Evolutionary conservation across 1,140 invertebrate genomes (phyloP), one percentile per base, ranked within the genome.

Genomic region (Ganaspis sp.): DNA sequence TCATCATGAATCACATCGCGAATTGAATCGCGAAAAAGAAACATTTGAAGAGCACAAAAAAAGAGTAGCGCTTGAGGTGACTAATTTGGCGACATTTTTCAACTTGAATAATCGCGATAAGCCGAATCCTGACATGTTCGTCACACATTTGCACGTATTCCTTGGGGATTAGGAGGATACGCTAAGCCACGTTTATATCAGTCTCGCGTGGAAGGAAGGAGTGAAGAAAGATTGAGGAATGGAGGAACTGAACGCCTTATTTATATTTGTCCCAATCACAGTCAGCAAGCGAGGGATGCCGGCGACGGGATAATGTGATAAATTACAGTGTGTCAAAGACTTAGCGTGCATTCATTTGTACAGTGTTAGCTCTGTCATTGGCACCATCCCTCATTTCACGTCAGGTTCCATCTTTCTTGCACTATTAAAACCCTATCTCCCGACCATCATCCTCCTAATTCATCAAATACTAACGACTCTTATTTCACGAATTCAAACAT

Each of bases 311-410:
- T 76, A 78, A 81, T 77, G 84, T 90, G 89, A 90, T 87, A 90
- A 90, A 90, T 89, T 87, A 83, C 81, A 81, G 70, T 77, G 73
- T 81, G 87, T 90, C 89, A 89, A 87, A 88, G 83, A 84, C 83
- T 86, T 74, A 77, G 80, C 85, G 81, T 86, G 87, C 88, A 88
- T 89, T 89, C 89, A 90, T 90, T 90, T 89, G 87, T 88, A 89
- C 75, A 77, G 82, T 85, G 87, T 89, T 89, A 89, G 80, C 83
- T 83, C 86, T 89, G 88, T 89, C 88, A 86, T 88, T 87, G 88
- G 78, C 84, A 85, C 76, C 88, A 89, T 90, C 85, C 79, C 84
- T 90, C 89, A 90, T 90, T 86, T 70, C 78, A 11, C 15, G 54
- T 64, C 54, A 64, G 21, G 21, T 64, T 64, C 54, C 54, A 64